phyloP scores from a whole-genome alignment of 2,113 vertebrate genomes.

The Pao palembangensis region DNA sequence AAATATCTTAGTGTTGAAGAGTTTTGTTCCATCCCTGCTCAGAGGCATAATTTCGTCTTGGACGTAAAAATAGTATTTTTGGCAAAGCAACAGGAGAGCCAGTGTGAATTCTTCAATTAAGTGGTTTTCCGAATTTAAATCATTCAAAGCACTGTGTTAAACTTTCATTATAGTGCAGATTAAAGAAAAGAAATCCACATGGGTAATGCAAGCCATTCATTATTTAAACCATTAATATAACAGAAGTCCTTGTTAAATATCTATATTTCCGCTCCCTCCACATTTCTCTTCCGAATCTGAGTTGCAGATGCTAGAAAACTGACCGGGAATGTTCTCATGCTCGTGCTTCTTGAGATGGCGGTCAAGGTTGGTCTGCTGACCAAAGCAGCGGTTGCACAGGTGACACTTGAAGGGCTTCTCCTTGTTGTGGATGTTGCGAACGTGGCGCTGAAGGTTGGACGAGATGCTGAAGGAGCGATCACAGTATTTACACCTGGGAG shows the following conservation, averaged over 20 bases:
- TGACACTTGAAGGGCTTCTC: slow-evolving; percentile 99
- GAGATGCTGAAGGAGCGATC: slow-evolving; percentile 99
- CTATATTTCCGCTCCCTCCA: slow-evolving; percentile 9
- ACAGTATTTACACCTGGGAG: slow-evolving; percentile 98
- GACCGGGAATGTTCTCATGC: slow-evolving; percentile 94
- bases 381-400: slow-evolving; percentile 97
- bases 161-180: slow-evolving; percentile 19
- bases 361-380: slow-evolving; percentile 98
- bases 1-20: slow-evolving; percentile 18
- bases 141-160: slow-evolving; percentile 14
- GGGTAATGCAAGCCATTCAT: slow-evolving; percentile 25
- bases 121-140: slow-evolving; percentile 30
- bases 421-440: slow-evolving; percentile 99
- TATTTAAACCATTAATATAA: slow-evolving; percentile 19
- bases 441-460: slow-evolving; percentile 97
- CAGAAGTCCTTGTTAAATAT: slow-evolving; percentile 12
- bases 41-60: background rate
- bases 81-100: slow-evolving; percentile 15
- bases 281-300: slow-evolving; percentile 2
- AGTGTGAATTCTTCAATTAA: slow-evolving; percentile 28
- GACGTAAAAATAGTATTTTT: slow-evolving; percentile 20
- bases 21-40: slow-evolving; percentile 9
- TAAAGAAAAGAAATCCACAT: slow-evolving; percentile 20
- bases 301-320: slow-evolving; percentile 27
- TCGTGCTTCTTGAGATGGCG: slow-evolving; percentile 98